Evolutionary conservation across 2,113 vertebrate species (phyloP).

Genomic region (Cebus imitator): DNA sequence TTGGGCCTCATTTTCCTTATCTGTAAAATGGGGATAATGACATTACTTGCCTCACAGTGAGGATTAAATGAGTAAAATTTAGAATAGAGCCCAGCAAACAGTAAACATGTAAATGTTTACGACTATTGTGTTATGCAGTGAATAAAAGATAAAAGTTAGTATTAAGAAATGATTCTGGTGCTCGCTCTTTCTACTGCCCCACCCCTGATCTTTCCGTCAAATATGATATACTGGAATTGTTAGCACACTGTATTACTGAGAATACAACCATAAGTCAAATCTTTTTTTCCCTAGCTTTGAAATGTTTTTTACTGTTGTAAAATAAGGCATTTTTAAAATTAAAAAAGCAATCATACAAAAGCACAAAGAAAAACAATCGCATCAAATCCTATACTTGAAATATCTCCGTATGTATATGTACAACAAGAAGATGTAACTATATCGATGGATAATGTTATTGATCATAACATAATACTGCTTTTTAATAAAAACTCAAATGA

Average conservation of each 20-base stretch:
- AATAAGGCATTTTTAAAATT: background rate
- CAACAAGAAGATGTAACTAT: background rate
- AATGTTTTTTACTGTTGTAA: background rate
- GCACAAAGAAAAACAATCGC: background rate
- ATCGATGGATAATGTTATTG: background rate
- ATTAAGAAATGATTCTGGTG: background rate
- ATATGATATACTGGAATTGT: background rate
- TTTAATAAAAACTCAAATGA: background rate
- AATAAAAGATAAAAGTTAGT: background rate
- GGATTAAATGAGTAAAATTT: background rate
- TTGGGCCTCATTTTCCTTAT: background rate
- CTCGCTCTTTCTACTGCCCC: background rate
- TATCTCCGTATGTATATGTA: background rate
- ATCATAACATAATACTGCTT: background rate
- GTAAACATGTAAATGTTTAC: background rate
- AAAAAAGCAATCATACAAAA: background rate
- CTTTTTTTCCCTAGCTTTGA: background rate
- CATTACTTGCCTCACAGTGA: background rate
- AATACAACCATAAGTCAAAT: background rate
- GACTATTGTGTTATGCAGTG: background rate
- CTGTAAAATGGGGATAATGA: background rate
- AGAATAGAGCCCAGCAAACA: background rate
- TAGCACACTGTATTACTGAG: background rate
- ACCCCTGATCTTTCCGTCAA: background rate
- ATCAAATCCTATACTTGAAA: background rate